Conservation (phyloP, 2,888 invertebrate genomes). For the Tholera decimalis region DNA sequence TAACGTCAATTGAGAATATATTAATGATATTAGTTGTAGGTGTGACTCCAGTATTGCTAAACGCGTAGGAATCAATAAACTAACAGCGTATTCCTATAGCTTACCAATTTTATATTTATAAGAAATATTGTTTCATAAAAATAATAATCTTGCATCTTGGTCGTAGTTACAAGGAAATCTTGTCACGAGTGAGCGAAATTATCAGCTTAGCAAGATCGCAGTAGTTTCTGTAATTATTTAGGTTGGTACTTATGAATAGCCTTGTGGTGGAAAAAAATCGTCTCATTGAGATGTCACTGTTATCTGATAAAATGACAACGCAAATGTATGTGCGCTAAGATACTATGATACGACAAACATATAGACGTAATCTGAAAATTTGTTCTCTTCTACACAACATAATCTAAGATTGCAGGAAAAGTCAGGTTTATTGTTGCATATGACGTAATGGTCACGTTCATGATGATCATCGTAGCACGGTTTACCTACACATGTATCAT, state of each 20-base stretch:
- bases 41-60: slow-evolving; percentile 29
- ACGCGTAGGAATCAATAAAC: slow-evolving; percentile 43
- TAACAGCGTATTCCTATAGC: slow-evolving; percentile 12
- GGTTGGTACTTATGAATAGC: slow-evolving; percentile 36
- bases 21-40: slow-evolving; percentile 40
- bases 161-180: slow-evolving; percentile 23
- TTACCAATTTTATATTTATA: slow-evolving; percentile 18
- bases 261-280: slow-evolving; percentile 68
- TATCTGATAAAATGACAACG: slow-evolving; percentile 74
- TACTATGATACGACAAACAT: slow-evolving; percentile 60
- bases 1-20: slow-evolving; percentile 25
- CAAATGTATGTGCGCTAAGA: slow-evolving; percentile 65
- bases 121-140: slow-evolving; percentile 11
- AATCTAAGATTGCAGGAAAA: slow-evolving; percentile 21
- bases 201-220: slow-evolving; percentile 23
- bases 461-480: slow-evolving; percentile 9
- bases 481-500: slow-evolving; percentile 1
- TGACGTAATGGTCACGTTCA: slow-evolving; percentile 32
- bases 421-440: slow-evolving; percentile 6
- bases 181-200: slow-evolving; percentile 42
- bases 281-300: slow-evolving; percentile 74
- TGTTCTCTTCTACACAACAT: slow-evolving; percentile 11
- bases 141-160: background rate
- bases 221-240: slow-evolving; percentile 44
- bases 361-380: slow-evolving; percentile 40